Evolutionary conservation across 2,797 vertebrate species (phyloP), one percentile per base, ranked within the genome.

Genomic region (Cottoperca gobio): DNA sequence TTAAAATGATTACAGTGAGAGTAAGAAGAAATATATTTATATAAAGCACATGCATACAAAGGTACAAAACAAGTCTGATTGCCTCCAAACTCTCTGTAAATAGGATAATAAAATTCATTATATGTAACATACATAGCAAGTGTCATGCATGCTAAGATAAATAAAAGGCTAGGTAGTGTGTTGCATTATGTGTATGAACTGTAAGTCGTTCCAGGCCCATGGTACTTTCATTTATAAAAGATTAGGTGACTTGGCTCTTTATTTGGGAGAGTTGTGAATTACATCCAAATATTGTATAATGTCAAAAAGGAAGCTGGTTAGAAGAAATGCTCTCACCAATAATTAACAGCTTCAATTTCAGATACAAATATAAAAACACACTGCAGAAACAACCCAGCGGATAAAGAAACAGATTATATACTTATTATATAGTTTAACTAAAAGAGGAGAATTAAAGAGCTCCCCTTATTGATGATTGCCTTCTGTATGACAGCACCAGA

Each of bases 31-130:
- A 81, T 79, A 74, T 50, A 85, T 88, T 65, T 71, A 86, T 92
- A 90, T 87, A 89, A 88, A 91, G 81, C 79, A 89, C 92, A 94
- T 92, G 93, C 93, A 94, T 91, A 92, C 86, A 88, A 87, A 87
- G 64, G 84, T 89, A 87, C 65, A 90, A 92, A 92, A 89, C 54
- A 85, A 78, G 58, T 75, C 59, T 86, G 78, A 86, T 71, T 82
- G 81, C 65, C 24, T 92, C 73, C 74, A 84, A 90, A 85, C 66
- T 89, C 64, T 76, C 80, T 89, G 90, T 86, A 86, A 90, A 90
- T 85, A 90, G 42, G 60, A 86, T 81, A 85, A 86, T 83, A 82
- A 79, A 82, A 67, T 79, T 73, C 49, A 81, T 73, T 78, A 89
- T 78, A 85, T 87, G 78, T 69, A 86, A 86, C 83, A 91, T 88